Conservation (phyloP, 1,140 invertebrate species). For the Druon quercuslanigerum region DNA sequence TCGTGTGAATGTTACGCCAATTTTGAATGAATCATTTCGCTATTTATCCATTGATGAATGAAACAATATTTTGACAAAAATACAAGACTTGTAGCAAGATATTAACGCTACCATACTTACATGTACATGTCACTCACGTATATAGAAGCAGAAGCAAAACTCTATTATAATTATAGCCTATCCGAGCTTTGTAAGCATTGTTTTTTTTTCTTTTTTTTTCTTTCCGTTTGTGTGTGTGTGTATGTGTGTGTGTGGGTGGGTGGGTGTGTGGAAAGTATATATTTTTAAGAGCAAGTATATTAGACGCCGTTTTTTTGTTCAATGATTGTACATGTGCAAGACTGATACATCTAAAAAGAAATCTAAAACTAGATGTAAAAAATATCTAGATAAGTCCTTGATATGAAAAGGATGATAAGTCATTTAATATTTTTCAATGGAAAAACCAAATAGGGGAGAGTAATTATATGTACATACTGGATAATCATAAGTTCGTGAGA, state of each 20-base stretch:
- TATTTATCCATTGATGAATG: too few relatives aligned
- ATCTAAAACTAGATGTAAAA: constrained; percentile 5
- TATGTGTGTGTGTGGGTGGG: not conserved
- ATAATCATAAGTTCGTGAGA: constrained; percentile 1
- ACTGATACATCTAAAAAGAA: constrained; percentile 18
- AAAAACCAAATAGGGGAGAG: not conserved
- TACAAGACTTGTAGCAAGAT: too few relatives aligned
- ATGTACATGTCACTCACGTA: constrained; percentile 16
- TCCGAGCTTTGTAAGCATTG: constrained; percentile 21
- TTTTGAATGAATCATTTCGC: too few relatives aligned
- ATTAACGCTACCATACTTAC: too few relatives aligned
- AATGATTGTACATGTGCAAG: constrained; percentile 29
- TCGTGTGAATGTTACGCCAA: too few relatives aligned
- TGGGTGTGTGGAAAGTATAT: not conserved
- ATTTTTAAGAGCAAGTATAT: constrained; percentile 1
- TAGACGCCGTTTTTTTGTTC: not conserved
- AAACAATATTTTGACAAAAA: too few relatives aligned
- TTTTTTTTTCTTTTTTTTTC: not conserved
- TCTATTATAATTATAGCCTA: not conserved
- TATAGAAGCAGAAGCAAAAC: not conserved
- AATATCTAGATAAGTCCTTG: constrained; percentile 17
- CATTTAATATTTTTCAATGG: constrained; percentile 16
- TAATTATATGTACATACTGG: constrained; percentile 4
- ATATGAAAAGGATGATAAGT: constrained; percentile 5
- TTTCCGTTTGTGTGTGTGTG: not conserved